phyloP scores from a whole-genome alignment of 2,888 invertebrate species.

The Blastobasis lacticolella region DNA sequence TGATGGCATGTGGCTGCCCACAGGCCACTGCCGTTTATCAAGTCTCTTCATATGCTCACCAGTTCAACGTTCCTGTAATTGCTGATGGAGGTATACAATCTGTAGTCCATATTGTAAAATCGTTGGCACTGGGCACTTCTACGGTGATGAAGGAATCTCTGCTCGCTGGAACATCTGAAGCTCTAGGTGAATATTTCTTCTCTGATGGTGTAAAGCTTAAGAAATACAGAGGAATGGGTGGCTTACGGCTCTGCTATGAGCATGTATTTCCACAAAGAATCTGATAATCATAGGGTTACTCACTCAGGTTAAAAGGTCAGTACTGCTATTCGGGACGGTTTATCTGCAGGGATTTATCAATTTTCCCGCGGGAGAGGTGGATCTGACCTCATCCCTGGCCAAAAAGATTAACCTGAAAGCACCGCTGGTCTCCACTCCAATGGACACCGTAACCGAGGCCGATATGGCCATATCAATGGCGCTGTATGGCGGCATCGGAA shows the following conservation, averaged over 20 bases:
- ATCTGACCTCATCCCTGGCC: conserved; percentile 91
- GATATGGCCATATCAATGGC: conserved; percentile 99
- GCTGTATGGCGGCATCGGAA: conserved; percentile 96
- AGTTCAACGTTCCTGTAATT: conserved; percentile 95
- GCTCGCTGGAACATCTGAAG: conserved; percentile 97
- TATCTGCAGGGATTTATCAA: conserved; percentile 95
- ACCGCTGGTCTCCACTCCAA: conserved; percentile 97
- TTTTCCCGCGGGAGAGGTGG: conserved; percentile 94
- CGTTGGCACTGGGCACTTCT: conserved; percentile 92
- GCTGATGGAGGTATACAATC: conserved; percentile 99
- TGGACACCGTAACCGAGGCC: conserved; percentile 99
- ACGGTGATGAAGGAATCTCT: conserved; percentile 99
- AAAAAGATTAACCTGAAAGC: conserved; percentile 90
- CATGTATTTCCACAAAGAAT: too few species aligned
- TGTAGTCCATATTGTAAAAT: conserved; percentile 71
- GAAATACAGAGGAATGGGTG: too few species aligned
- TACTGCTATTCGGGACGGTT: conserved; percentile 91
- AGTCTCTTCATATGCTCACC: conserved; percentile 91
- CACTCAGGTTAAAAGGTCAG: too few species aligned
- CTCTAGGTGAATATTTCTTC: conserved; percentile 99
- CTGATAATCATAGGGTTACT: too few species aligned
- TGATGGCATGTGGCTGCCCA: conserved; percentile 99
- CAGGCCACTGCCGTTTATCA: conserved; percentile 97
- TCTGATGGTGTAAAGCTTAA: conserved; percentile 96
- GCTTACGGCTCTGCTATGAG: too few species aligned